phyloP scores from a whole-genome alignment of 2,113 vertebrate species.

The Gasterosteus aculeatus region DNA sequence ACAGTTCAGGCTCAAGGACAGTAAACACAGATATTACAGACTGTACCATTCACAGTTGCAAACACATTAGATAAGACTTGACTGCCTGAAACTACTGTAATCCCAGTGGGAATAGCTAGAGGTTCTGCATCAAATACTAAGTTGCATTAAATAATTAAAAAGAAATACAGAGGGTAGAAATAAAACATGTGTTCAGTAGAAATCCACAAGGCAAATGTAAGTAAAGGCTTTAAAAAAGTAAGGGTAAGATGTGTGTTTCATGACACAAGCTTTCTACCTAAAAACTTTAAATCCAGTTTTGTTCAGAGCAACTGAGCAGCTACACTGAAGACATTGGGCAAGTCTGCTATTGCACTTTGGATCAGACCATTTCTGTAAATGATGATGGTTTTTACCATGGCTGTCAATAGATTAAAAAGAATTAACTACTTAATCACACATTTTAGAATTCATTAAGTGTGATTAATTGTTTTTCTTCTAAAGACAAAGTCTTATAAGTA shows the following conservation, averaged over 20 bases:
- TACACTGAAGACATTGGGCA: neutral
- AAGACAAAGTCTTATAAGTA: too few relatives aligned
- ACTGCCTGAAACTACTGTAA: slow-evolving; percentile 21
- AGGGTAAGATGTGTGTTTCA: neutral
- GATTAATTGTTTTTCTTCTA: too few relatives aligned
- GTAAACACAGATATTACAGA: slow-evolving; percentile 61
- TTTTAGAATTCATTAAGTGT: too few relatives aligned
- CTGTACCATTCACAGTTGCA: slow-evolving; percentile 53
- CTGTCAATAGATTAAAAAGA: too few relatives aligned
- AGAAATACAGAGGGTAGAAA: neutral
- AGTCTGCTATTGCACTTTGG: neutral
- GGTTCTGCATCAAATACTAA: neutral
- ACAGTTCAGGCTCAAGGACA: slow-evolving; percentile 73
- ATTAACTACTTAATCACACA: too few relatives aligned
- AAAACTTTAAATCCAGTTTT: neutral
- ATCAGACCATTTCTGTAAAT: neutral
- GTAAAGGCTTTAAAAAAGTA: neutral
- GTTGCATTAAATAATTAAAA: neutral
- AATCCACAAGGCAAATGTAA: neutral
- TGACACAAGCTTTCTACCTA: neutral
- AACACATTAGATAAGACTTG: slow-evolving; percentile 57
- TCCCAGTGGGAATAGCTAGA: neutral
- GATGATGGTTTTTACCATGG: too few relatives aligned
- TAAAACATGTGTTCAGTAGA: neutral
- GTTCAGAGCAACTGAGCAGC: too few relatives aligned